phyloP scores from a whole-genome alignment of 2,797 vertebrate species.

The Nasua narica region DNA sequence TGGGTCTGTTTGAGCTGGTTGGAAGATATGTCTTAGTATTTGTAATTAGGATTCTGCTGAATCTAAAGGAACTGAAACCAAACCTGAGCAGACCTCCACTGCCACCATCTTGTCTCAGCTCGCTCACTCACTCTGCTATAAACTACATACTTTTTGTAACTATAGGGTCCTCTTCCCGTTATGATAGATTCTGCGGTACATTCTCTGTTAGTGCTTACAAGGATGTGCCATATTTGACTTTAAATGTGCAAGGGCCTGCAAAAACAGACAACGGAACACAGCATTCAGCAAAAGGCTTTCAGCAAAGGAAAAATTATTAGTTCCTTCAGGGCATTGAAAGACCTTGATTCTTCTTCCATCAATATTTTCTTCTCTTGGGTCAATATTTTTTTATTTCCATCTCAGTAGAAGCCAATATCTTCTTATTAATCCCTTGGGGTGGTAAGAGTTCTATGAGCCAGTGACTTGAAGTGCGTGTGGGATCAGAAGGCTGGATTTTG shows the following conservation, averaged over 20 bases:
- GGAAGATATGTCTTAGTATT: neutral
- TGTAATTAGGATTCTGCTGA: constrained; percentile 32
- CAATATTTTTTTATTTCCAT: constrained; percentile 56
- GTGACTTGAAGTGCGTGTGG: neutral
- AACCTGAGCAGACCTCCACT: neutral
- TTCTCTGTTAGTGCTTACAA: neutral
- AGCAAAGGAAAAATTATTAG: neutral
- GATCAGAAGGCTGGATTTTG: neutral
- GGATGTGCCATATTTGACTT: neutral
- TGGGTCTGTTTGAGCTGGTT: neutral
- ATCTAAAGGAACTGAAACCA: constrained; percentile 18
- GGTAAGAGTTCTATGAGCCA: neutral
- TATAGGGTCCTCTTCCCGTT: neutral
- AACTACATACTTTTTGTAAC: neutral
- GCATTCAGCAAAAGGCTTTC: neutral
- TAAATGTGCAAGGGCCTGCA: neutral
- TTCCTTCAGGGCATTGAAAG: constrained; percentile 34
- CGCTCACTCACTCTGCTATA: neutral
- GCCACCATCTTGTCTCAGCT: neutral
- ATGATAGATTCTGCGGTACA: neutral
- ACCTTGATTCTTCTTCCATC: constrained; percentile 40
- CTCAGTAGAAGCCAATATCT: constrained; percentile 43
- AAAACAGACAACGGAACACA: constrained; percentile 1
- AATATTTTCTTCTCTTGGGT: constrained; percentile 52
- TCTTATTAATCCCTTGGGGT: constrained; percentile 26